These are phyloP conservation scores for Camponotus floridanus DNA, from an alignment of 1,140 invertebrate genomes.

Conservation along the genomic window DNA sequence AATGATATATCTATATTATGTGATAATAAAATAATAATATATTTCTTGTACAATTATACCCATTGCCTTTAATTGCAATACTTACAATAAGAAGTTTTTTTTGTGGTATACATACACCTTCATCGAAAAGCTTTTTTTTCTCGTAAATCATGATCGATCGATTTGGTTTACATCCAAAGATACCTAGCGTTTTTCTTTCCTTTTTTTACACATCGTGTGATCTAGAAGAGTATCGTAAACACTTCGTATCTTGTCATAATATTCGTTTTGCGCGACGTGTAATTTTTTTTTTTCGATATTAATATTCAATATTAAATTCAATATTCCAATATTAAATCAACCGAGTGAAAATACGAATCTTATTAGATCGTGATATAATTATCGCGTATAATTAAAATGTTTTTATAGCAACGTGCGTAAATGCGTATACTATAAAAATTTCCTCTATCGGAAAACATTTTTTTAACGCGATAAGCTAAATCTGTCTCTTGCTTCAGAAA, in stretches of 20 bases:
- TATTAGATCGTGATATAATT: background rate
- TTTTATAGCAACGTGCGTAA: constrained; percentile 6
- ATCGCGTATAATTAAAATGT: constrained; percentile 2
- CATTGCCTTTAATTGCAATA: constrained; percentile 83
- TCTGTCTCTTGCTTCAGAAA: background rate
- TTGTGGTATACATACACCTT: constrained; percentile 68
- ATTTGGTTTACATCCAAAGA: constrained; percentile 43
- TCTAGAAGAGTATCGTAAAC: constrained; percentile 16
- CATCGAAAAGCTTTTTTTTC: constrained; percentile 46
- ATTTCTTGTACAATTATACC: constrained; percentile 82
- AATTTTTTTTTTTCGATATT: background rate
- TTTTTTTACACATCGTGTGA: background rate
- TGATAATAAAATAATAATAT: constrained; percentile 84
- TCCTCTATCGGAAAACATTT: background rate
- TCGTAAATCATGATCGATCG: constrained; percentile 55
- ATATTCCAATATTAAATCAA: background rate
- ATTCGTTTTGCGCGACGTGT: background rate
- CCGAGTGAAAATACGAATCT: background rate
- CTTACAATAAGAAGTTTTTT: constrained; percentile 78
- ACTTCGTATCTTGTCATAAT: background rate
- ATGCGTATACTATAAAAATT: background rate
- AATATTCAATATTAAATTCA: too few relatives aligned
- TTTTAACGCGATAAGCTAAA: background rate
- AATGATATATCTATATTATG: constrained; percentile 80
- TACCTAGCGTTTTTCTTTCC: constrained; percentile 12